Evolutionary conservation across 1,140 invertebrate genomes (phyloP).

Genomic region (Bombus terrestris): DNA sequence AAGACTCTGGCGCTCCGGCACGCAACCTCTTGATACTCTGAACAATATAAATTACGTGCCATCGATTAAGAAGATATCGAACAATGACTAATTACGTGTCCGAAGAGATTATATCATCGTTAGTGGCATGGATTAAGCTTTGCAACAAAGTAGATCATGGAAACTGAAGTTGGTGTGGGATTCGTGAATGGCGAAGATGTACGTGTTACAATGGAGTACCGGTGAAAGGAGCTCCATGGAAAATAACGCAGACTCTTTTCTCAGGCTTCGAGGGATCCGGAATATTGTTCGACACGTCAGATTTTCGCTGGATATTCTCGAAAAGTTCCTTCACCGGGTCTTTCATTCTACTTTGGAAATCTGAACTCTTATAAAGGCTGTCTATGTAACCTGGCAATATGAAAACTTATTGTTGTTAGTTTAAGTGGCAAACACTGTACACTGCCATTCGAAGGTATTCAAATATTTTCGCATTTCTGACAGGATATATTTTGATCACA

Average conservation of each 20-base stretch:
- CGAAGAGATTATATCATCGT: not conserved
- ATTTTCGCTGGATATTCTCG: conserved; percentile 43
- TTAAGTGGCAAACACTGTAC: not conserved
- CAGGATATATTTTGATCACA: not conserved
- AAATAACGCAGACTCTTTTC: conserved; percentile 69
- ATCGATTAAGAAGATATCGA: not conserved
- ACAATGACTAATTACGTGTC: not conserved
- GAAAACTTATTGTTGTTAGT: not conserved
- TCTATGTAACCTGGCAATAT: conserved; percentile 67
- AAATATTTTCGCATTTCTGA: not conserved
- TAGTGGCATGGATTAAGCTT: not conserved
- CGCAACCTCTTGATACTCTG: conserved; percentile 73
- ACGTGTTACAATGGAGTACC: conserved; percentile 54
- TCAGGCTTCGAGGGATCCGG: conserved; percentile 16
- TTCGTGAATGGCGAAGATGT: not conserved
- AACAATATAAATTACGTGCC: not conserved
- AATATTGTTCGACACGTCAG: not conserved
- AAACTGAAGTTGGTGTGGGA: not conserved
- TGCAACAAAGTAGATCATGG: not conserved
- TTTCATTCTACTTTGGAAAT: conserved; percentile 61
- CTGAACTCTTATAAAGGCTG: conserved; percentile 50
- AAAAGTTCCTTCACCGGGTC: conserved; percentile 71
- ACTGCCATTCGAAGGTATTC: not conserved
- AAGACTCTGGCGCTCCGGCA: conserved; percentile 64
- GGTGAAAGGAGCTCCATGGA: conserved; percentile 74